Conservation (phyloP, 2,888 invertebrate species). For the Napeogenes inachia region DNA sequence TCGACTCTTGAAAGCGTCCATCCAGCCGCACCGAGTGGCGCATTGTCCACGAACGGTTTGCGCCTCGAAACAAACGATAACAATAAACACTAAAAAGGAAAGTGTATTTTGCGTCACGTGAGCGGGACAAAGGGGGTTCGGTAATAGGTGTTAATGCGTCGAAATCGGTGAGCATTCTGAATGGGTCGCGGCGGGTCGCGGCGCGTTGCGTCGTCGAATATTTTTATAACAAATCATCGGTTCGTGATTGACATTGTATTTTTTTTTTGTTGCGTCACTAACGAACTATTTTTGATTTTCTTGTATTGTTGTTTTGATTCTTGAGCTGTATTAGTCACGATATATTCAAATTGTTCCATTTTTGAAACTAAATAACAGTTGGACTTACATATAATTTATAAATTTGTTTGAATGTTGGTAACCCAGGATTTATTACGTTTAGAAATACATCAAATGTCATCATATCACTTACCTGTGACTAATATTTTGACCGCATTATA, state of each 20-base stretch:
- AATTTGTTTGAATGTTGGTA: not conserved
- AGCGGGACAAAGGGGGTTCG: constrained; percentile 54
- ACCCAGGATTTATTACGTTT: not conserved
- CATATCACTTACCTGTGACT: too few relatives aligned
- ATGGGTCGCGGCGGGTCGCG: constrained; percentile 47
- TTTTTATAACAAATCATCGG: constrained; percentile 71
- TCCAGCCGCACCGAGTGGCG: constrained; percentile 62
- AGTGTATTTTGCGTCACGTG: constrained; percentile 71
- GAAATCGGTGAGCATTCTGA: constrained; percentile 63
- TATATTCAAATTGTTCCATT: too few relatives aligned
- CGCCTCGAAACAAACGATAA: constrained; percentile 73
- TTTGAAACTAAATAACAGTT: too few relatives aligned
- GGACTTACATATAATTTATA: too few relatives aligned
- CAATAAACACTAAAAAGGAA: constrained; percentile 76
- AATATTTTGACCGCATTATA: constrained; percentile 2
- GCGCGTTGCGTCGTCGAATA: constrained; percentile 33
- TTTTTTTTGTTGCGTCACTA: constrained; percentile 44
- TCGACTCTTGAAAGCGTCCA: constrained; percentile 71
- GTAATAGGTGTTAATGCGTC: constrained; percentile 73
- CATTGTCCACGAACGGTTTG: constrained; percentile 70
- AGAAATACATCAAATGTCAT: too few relatives aligned
- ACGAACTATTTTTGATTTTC: constrained; percentile 44
- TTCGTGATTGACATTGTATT: constrained; percentile 63
- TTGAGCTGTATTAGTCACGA: not conserved
- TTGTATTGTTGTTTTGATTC: constrained; percentile 9